Evolutionary conservation across 2,888 invertebrate species (phyloP), one percentile per base, ranked within the genome.

Genomic region (Therioaphis trifolii): DNA sequence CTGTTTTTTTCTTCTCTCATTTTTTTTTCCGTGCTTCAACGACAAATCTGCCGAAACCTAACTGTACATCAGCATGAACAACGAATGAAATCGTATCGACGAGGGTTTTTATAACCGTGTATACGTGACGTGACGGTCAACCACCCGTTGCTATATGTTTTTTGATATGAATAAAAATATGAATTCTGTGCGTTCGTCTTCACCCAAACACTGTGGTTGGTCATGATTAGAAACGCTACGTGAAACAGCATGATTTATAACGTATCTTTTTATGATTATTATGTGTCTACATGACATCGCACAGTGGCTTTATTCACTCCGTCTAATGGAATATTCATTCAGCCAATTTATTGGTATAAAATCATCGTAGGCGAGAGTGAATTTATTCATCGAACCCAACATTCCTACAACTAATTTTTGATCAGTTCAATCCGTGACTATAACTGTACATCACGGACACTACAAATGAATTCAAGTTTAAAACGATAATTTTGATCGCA

Each of bases 191-290:
- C 21, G 29, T 46, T 15, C 49, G 77, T 35, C 12, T n/a, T 29
- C 58, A 15, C 61, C 58, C 46, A 71, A 58, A 49, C 71, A 29
- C 21, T 29, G 49, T 15, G 72, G 80, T 66, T 29, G 35, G n/a
- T 40, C 24, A 55, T 52, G 35, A 24, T 40, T 55, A 40, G 52
- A 69, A 69, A 79, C 79, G 55, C 78, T 46, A 27, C 46, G 9
- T 46, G 35, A 49, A 71, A 71, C 71, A 27, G 27, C 55, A 49
- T 49, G 72, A 82, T 82, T 82, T 82, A 63, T 72, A 80, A 58
- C n/a, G 40, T 49, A 35, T 52, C 24, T 46, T 76, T 63, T 21
- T 61, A 5, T 11, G 14, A 52, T 66, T 14, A 3, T 5, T 35
- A 5, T 7, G 35, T 35, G 7, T 35, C 35, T 7, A 35, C 35